A percentile compares a stretch with the other conserved stretches of the same genome.
Conservation (phyloP, 2,797 vertebrate genomes). For the Oreochromis mossambicus region DNA sequence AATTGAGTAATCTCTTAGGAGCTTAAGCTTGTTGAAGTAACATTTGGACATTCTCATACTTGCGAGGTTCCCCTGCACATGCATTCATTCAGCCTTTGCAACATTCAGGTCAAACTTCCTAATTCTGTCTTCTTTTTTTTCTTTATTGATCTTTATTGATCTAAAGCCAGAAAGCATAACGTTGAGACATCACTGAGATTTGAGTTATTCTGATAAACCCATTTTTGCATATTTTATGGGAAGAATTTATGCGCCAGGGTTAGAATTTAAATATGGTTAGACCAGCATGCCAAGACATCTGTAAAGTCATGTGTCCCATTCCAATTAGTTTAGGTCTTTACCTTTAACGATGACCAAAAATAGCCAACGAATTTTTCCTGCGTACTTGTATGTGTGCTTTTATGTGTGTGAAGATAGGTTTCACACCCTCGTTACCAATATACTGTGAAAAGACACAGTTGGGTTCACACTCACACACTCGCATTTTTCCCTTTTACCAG, state of each 20-base stretch:
- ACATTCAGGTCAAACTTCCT: background rate
- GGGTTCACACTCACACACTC: slow-evolving; percentile 29
- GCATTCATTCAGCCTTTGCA: background rate
- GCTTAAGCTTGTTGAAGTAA: background rate
- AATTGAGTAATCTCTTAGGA: background rate
- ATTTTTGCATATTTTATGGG: slow-evolving; percentile 5
- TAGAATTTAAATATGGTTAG: background rate
- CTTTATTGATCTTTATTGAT: background rate
- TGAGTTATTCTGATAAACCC: slow-evolving; percentile 2
- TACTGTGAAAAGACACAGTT: slow-evolving; percentile 31
- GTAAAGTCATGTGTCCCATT: background rate
- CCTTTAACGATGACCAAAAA: background rate
- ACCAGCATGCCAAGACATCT: background rate
- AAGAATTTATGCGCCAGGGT: background rate
- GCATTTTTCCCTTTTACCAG: slow-evolving; percentile 12
- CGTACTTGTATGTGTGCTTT: background rate
- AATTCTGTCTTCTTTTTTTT: background rate
- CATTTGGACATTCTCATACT: background rate
- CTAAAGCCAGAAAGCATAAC: background rate
- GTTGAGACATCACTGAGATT: slow-evolving; percentile 56
- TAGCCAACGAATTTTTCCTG: background rate
- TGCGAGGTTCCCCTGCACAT: background rate
- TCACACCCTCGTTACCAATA: slow-evolving; percentile 40
- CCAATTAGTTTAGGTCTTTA: background rate
- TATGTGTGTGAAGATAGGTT: slow-evolving; percentile 16